phyloP scores from a whole-genome alignment of 2,888 invertebrate species.

The Clunio marinus region DNA sequence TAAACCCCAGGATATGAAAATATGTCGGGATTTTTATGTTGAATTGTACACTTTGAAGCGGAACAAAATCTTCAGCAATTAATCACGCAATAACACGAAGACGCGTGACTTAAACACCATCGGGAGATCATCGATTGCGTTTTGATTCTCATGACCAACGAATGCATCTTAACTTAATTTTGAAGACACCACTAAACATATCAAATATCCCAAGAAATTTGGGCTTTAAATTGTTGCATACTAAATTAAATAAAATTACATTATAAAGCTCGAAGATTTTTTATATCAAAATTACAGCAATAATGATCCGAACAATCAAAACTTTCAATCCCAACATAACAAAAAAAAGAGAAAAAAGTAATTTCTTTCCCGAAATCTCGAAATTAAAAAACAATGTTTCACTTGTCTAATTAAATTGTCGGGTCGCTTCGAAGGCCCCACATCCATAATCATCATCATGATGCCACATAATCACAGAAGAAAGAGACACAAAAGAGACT shows the following conservation, averaged over 20 bases:
- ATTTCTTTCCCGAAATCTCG: too few species aligned
- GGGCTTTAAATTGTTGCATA: not conserved
- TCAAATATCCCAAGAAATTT: too few species aligned
- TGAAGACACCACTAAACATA: too few species aligned
- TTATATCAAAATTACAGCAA: conserved; percentile 5
- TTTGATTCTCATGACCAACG: not conserved
- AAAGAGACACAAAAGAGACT: conserved; percentile 15
- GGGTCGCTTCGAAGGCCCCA: not conserved
- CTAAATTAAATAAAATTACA: not conserved
- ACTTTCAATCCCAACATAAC: not conserved
- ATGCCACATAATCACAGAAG: conserved; percentile 9
- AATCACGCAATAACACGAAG: conserved; percentile 9
- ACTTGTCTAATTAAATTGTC: conserved; percentile 24
- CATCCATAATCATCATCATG: not conserved
- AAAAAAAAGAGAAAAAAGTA: too few species aligned
- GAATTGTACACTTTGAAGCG: too few species aligned
- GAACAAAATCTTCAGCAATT: not conserved
- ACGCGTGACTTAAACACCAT: conserved; percentile 17
- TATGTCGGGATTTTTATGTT: too few species aligned
- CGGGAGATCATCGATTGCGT: conserved; percentile 1
- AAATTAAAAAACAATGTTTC: conserved; percentile 23
- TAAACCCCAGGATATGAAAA: too few species aligned
- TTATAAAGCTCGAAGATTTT: not conserved
- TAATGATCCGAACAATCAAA: conserved; percentile 2
- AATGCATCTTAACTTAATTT: too few species aligned